A percentile compares a stretch with the other conserved stretches of the same genome.
Conservation (phyloP, 1,140 invertebrate species). For the Aphidius gifuensis region DNA sequence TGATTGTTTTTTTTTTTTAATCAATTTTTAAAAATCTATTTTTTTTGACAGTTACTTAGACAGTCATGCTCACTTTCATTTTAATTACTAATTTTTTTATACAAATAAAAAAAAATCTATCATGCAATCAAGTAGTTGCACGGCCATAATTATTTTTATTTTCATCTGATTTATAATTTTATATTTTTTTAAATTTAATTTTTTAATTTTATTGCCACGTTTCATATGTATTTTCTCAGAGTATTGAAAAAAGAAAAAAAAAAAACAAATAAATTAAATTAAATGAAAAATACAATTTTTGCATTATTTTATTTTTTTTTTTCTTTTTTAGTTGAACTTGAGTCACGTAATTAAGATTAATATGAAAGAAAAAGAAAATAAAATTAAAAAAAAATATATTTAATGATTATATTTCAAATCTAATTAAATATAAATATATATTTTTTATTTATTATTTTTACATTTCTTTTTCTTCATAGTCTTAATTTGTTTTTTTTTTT, state of each 20-base stretch:
- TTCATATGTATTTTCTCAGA: constrained; percentile 1
- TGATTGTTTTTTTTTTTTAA: not conserved
- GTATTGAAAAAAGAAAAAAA: not conserved
- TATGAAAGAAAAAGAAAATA: no score
- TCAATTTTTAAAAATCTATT: not conserved
- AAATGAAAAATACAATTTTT: no score
- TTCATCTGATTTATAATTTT: not conserved
- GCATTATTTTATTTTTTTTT: no score
- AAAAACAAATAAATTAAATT: not conserved
- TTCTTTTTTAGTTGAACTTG: no score
- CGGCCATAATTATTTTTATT: no score
- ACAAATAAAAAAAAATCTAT: no score
- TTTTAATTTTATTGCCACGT: constrained; percentile 22
- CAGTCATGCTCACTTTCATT: not conserved
- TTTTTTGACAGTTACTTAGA: no score
- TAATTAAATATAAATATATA: constrained; percentile 6
- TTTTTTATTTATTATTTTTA: not conserved
- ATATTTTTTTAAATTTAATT: constrained; percentile 1
- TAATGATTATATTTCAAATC: not conserved
- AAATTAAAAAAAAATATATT: no score
- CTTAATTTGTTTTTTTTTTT: not conserved
- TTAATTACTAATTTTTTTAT: no score
- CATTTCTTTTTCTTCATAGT: constrained; percentile 1
- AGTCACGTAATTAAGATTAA: no score
- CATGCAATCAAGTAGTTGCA: not conserved